Evolutionary conservation across 2,888 invertebrate genomes (phyloP).

Genomic region (Epistrophe grossulariae): DNA sequence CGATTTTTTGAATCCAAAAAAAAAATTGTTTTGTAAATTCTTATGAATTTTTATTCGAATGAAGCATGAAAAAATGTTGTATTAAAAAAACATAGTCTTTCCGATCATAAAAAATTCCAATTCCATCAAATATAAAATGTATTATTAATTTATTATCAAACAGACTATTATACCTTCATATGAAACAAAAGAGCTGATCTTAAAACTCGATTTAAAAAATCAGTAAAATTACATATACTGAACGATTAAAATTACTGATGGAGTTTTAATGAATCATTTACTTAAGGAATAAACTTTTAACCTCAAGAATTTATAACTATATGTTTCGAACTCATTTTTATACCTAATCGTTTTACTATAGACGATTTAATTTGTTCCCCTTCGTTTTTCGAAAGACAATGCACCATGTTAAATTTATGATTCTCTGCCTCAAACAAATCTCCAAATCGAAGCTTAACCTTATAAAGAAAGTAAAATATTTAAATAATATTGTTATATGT

Average conservation of each 20-base stretch:
- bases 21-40: too few species aligned
- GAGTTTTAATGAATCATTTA: neutral
- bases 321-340: neutral
- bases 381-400: neutral
- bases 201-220: neutral
- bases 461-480: neutral
- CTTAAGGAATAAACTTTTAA: neutral
- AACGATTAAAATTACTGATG: neutral
- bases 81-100: too few species aligned
- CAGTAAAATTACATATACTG: too few species aligned
- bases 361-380: neutral
- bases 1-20: too few species aligned
- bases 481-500: neutral
- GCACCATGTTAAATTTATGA: neutral
- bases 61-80: too few species aligned
- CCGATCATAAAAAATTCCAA: too few species aligned
- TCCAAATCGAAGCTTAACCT: neutral
- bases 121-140: too few species aligned
- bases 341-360: neutral
- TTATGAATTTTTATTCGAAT: too few species aligned
- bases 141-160: too few species aligned
- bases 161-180: neutral
- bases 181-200: slow-evolving; percentile 11
- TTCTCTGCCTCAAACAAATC: neutral
- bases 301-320: neutral